Evolutionary conservation across 2,797 vertebrate species (phyloP).

Genomic region (Hafferia zeledoni): DNA sequence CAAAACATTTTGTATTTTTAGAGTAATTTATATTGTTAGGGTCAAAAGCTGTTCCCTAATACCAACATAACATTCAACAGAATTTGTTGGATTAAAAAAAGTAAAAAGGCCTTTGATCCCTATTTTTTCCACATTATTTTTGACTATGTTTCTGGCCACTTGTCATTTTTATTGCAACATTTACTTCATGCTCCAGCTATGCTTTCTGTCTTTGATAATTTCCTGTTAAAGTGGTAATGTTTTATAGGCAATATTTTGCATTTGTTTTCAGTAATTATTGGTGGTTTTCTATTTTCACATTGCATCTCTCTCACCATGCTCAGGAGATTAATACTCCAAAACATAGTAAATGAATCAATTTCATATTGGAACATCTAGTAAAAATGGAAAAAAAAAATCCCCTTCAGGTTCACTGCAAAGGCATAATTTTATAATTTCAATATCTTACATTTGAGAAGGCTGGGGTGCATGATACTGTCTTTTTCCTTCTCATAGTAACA

Average conservation of each 20-base stretch:
- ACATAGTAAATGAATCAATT: not conserved
- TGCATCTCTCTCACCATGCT: not conserved
- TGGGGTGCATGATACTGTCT: not conserved
- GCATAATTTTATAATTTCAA: not conserved
- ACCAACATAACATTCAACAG: not conserved
- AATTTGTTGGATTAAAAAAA: not conserved
- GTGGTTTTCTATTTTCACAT: not conserved
- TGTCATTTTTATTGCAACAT: not conserved
- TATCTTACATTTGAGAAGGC: not conserved
- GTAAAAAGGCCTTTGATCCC: not conserved
- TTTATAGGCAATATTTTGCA: not conserved
- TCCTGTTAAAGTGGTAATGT: not conserved
- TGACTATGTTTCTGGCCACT: fast-evolving
- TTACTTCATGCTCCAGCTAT: not conserved
- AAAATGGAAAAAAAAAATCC: not conserved
- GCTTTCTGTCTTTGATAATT: not conserved
- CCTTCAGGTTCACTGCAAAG: not conserved
- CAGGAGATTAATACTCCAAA: not conserved
- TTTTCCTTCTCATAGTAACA: not conserved
- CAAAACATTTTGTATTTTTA: not conserved
- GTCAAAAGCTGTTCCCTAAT: not conserved
- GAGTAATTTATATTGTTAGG: not conserved
- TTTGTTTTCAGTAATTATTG: not conserved
- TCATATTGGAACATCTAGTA: not conserved
- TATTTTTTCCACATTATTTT: not conserved